Evolutionary conservation across 1,140 invertebrate genomes (phyloP), one percentile per base, ranked within the genome.

Genomic region (Drosophila saltans): DNA sequence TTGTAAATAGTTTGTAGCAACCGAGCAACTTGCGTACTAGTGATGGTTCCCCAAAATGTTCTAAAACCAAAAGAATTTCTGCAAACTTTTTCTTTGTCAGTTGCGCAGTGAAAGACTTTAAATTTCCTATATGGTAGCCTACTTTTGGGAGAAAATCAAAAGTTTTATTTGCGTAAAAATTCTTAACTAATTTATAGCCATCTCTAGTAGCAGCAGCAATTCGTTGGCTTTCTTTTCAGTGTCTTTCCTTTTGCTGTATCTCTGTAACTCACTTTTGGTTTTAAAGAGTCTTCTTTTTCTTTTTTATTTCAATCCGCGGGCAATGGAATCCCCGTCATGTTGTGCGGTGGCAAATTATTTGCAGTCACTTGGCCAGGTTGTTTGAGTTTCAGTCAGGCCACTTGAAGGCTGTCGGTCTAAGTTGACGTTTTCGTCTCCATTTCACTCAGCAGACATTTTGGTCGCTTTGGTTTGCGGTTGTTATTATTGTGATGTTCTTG

Each of bases 1-100:
- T 78, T 86, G 78, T 85, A 81, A 85, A 85, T 85, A 73, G 82
- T 78, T 85, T 75, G 69, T 64, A 75, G 80, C 66, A 73, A 69
- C 16, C 16, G 8, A 48, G 2, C 65, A 65, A 64, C 24, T 11
- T n/a, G 33, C 16, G 16, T 16, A 16, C 66, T 62, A 72, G 75
- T 43, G 75, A 71, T 72, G 74, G 68, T 59, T 75, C 61, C 59
- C 40, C 65, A 33, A 56, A n/a, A 39, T 52, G 2, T 26, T 24
- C 21, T 52, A 52, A 52, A 52, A 52, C 45, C 45, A 52, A 52
- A 52, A 52, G 45, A 52, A 52, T 52, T 52, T 52, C 5, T 7
- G 1, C 21, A 52, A 52, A 52, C 8, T 26, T 52, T 52, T 52
- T 26, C 45, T 26, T 26, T 33, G 9, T 16, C 5, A 11, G n/a